A percentile compares a stretch with the other conserved stretches of the same genome.
phyloP scores from a whole-genome alignment of 2,797 vertebrate genomes.

The Argyrosomus regius region DNA sequence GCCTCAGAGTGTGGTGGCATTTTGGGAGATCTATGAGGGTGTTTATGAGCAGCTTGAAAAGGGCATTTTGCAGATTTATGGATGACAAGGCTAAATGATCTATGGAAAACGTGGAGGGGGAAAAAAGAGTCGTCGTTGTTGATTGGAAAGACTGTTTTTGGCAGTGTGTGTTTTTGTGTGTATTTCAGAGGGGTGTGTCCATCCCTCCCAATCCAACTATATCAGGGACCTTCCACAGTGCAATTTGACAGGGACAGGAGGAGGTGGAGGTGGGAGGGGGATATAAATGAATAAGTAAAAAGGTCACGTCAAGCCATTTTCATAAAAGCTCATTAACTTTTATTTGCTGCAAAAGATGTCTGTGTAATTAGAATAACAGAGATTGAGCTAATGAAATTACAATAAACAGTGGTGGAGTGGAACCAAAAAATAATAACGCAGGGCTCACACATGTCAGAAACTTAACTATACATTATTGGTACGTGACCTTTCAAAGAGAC shows the following conservation, averaged over 20 bases:
- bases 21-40: constrained; percentile 78
- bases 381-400: constrained; percentile 82
- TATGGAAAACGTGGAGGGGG: constrained; percentile 62
- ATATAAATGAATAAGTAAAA: constrained; percentile 79
- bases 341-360: constrained; percentile 79
- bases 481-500: constrained; percentile 77
- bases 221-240: constrained; percentile 29
- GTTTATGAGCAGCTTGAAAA: constrained; percentile 80
- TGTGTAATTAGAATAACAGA: constrained; percentile 82
- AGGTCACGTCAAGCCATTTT: constrained; percentile 82
- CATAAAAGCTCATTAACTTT: constrained; percentile 86
- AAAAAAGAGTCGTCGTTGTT: constrained; percentile 41
- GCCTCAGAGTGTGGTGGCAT: constrained; percentile 71
- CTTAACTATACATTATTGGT: constrained; percentile 64
- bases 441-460: constrained; percentile 47
- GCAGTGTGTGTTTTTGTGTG: constrained; percentile 28
- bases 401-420: constrained; percentile 75
- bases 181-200: constrained; percentile 33
- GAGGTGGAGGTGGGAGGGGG: constrained; percentile 2
- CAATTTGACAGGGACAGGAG: constrained; percentile 47
- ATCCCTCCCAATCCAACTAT: constrained; percentile 3
- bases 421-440: constrained; percentile 67
- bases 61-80: constrained; percentile 80
- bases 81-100: constrained; percentile 75
- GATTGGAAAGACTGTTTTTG: constrained; percentile 50